These are phyloP conservation scores for Drosophila setosimentum DNA, from an alignment of 2,888 invertebrate genomes.

Conservation along the genomic window DNA sequence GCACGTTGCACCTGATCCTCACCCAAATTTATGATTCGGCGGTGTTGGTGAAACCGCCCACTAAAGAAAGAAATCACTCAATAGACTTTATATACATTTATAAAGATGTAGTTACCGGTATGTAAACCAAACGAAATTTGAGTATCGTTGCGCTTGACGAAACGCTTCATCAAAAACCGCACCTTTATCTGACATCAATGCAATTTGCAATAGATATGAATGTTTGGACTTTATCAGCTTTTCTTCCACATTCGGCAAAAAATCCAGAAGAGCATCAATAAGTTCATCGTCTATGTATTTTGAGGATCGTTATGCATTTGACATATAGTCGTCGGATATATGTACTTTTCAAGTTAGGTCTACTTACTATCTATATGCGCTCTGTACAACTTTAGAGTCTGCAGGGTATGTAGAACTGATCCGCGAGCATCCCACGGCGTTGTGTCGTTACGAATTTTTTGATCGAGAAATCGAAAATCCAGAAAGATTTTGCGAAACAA, in stretches of 20 bases:
- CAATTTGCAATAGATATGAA: constrained; percentile 82
- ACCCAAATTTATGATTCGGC: constrained; percentile 82
- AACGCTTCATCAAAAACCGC: constrained; percentile 78
- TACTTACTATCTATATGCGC: constrained; percentile 72
- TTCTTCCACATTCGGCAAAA: constrained; percentile 83
- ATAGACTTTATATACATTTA: not conserved
- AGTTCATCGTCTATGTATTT: constrained; percentile 50
- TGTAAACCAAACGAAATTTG: constrained; percentile 81
- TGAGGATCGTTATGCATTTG: not conserved
- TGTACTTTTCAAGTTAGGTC: not conserved
- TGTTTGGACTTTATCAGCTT: constrained; percentile 80
- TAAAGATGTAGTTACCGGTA: constrained; percentile 75
- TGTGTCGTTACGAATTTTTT: constrained; percentile 81
- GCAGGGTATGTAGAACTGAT: constrained; percentile 81
- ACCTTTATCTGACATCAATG: constrained; percentile 76
- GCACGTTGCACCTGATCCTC: constrained; percentile 68
- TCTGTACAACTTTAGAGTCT: constrained; percentile 76
- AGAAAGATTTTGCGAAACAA: constrained; percentile 82
- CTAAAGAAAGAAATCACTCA: constrained; percentile 49
- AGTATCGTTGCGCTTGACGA: constrained; percentile 77
- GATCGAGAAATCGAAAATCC: constrained; percentile 85
- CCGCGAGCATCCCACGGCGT: constrained; percentile 67
- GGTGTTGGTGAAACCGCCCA: constrained; percentile 83
- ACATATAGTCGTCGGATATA: not conserved
- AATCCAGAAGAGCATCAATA: constrained; percentile 65